A percentile compares a stretch with the other conserved stretches of the same genome.
phyloP scores from a whole-genome alignment of 2,888 invertebrate genomes.

The Ormyrus thymus region DNA sequence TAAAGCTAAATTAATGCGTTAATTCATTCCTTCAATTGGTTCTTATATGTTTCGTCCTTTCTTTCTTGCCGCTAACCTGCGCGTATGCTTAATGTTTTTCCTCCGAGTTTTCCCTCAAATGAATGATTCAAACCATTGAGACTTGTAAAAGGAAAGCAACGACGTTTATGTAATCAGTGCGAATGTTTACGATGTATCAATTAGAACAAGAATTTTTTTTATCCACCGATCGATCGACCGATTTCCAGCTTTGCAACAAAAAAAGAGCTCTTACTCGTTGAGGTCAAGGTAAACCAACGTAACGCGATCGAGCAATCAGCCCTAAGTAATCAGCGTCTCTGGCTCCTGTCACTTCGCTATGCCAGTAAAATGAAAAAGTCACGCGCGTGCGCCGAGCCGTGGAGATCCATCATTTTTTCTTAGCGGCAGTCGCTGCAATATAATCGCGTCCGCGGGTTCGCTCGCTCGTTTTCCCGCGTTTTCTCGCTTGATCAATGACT shows the following conservation, averaged over 20 bases:
- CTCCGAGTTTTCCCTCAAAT: no score
- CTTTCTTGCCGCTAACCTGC: no score
- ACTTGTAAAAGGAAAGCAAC: no score
- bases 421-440: conserved; percentile 9
- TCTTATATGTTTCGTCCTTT: no score
- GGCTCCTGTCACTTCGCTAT: conserved; percentile 38
- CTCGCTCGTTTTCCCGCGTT: conserved; percentile 43
- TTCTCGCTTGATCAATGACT: conserved; percentile 47
- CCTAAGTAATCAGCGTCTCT: conserved; percentile 17
- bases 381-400: not conserved
- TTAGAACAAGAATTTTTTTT: no score
- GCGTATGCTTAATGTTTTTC: no score
- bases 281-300: conserved; percentile 25
- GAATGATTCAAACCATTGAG: no score
- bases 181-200: no score
- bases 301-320: conserved; percentile 27
- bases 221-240: no score
- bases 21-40: conserved; percentile 33
- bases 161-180: no score
- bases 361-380: conserved; percentile 19
- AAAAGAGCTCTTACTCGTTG: not conserved
- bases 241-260: no score
- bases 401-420: conserved; percentile 37
- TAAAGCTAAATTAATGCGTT: conserved; percentile 31
- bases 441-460: conserved; percentile 14